Conservation (phyloP, 2,113 vertebrate genomes). For the Junco hyemalis region DNA sequence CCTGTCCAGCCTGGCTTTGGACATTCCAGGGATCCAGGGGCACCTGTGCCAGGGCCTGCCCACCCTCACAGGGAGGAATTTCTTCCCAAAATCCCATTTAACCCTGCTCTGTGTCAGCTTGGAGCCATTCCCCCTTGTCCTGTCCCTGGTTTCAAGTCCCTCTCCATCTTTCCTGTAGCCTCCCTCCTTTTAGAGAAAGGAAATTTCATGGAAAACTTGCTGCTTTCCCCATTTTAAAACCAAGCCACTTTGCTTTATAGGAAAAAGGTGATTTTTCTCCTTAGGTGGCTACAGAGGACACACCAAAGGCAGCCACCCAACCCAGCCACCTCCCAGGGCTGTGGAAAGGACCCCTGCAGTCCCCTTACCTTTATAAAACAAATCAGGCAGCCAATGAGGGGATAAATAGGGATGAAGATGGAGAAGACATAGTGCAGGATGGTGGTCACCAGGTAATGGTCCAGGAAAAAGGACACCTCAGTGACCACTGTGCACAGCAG, state of each 20-base stretch:
- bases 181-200: background rate
- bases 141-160: background rate
- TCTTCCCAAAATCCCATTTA: background rate
- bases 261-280: background rate
- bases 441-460: slow-evolving; percentile 67
- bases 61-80: background rate
- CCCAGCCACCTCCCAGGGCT: fast-evolving
- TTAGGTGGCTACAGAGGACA: fast-evolving
- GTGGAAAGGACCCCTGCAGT: background rate
- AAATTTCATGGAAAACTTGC: background rate
- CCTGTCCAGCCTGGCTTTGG: background rate
- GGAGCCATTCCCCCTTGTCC: background rate
- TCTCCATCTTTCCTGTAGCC: background rate
- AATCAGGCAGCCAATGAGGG: slow-evolving; percentile 91
- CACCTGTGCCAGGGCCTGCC: too few species aligned
- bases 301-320: background rate
- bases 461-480: slow-evolving; percentile 81
- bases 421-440: slow-evolving; percentile 86
- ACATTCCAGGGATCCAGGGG: background rate
- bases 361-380: slow-evolving; percentile 88
- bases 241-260: background rate
- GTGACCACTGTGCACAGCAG: slow-evolving; percentile 73
- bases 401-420: slow-evolving; percentile 88
- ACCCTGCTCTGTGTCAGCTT: background rate
- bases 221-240: background rate